Evolutionary conservation across 1,140 invertebrate species (phyloP), one percentile per base, ranked within the genome.

Genomic region (Plutomurus gul): DNA sequence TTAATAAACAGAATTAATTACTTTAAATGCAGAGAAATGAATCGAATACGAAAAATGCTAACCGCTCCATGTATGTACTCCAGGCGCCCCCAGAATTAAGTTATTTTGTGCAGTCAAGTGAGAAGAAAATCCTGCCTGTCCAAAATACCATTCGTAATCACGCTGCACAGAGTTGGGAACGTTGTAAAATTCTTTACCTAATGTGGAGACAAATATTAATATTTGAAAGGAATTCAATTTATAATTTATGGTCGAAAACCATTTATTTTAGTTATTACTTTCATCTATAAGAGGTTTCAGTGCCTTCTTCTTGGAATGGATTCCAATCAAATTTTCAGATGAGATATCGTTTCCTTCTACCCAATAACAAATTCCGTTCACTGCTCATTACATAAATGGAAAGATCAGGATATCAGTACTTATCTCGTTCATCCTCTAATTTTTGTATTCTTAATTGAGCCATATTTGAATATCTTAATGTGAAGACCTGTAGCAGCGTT

Each of bases 1-100:
- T n/a, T n/a, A n/a, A n/a, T n/a, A n/a, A n/a, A n/a, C n/a, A n/a
- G n/a, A n/a, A n/a, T n/a, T n/a, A n/a, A n/a, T n/a, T n/a, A n/a
- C n/a, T n/a, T n/a, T n/a, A n/a, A n/a, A n/a, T n/a, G n/a, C n/a
- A n/a, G 3, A 20, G 4, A 56, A 11, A 18, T 43, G n/a, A 13
- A 43, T 43, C 7, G 11, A n/a, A 13, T 10, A 13, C 7, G 1
- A 43, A 10, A 8, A 43, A 3, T 43, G 11, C 11, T 1, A 7
- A 82, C 87, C 87, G 39, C 82, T 84, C 87, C 87, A 88, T 22
- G 86, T 84, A 47, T 85, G 84, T 39, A 86, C 84, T 25, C 87
- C 87, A 13, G 87, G 87, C 10, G 87, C 86, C 16, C 87, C 87
- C 16, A 88, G 27, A 11, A 87, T 73, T 73, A 87, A 75, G 60